Percentiles rank a stretch among this genome's conserved stretches.
Evolutionary conservation across 2,888 invertebrate genomes (phyloP).

Genomic region (Lepidonotus clava): DNA sequence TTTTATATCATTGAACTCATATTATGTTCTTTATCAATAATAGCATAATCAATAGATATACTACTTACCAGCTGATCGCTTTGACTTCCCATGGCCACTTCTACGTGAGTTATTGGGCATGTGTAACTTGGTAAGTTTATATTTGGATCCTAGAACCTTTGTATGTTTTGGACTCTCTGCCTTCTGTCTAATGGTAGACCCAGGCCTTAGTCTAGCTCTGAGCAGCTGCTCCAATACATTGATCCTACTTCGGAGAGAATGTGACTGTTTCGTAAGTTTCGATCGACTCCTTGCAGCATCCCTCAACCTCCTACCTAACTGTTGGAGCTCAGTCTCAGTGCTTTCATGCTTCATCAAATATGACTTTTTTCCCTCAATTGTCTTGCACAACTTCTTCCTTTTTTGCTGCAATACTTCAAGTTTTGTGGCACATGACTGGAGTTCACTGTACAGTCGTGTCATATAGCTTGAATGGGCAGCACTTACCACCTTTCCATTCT

Average conservation of each 20-base stretch:
- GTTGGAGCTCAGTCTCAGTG: background rate
- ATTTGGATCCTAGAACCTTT: background rate
- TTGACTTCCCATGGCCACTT: conserved; percentile 1
- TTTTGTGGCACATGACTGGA: conserved; percentile 9
- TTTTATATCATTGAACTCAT: too few relatives aligned
- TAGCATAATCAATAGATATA: too few relatives aligned
- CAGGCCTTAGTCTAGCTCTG: background rate
- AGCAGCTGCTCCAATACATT: conserved; percentile 16
- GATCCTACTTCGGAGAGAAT: background rate
- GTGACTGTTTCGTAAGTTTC: background rate
- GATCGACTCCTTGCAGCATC: background rate
- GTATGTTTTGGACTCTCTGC: background rate
- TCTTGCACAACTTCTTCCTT: background rate
- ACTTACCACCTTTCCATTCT: background rate
- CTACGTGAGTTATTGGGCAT: background rate
- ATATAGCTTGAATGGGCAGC: conserved; percentile 45
- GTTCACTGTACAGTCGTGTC: background rate
- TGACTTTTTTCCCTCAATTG: background rate
- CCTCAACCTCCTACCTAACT: background rate
- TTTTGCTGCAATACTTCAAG: conserved; percentile 16
- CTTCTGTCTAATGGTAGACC: background rate
- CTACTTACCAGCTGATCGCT: background rate
- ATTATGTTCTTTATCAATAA: too few relatives aligned
- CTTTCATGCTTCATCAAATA: background rate
- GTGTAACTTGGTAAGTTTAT: background rate